These are phyloP conservation scores for Pentamera pediparva DNA, from an alignment of 53 echinoderm and acorn worm species.

Conservation along the genomic window DNA sequence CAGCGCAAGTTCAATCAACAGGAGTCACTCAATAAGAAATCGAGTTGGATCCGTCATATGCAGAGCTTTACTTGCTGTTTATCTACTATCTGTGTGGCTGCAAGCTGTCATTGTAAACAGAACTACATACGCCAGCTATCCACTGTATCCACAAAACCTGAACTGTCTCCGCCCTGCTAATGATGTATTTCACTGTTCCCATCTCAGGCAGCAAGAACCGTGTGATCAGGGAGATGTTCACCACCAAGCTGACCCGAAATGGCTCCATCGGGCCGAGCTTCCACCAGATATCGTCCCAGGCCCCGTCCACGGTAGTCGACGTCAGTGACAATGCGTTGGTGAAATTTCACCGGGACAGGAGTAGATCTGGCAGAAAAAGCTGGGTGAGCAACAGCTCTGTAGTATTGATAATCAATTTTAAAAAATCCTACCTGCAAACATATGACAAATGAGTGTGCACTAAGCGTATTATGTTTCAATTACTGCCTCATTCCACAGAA, in stretches of 20 bases:
- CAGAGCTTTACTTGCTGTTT: too few species aligned
- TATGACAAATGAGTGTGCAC: neutral
- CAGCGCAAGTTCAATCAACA: too few species aligned
- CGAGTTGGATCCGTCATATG: too few species aligned
- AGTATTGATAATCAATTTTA: neutral
- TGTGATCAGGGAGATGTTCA: slow-evolving; percentile 84
- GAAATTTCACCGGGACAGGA: slow-evolving; percentile 67
- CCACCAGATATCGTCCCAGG: slow-evolving; percentile 60
- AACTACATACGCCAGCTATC: too few species aligned
- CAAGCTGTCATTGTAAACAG: too few species aligned
- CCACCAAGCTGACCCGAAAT: slow-evolving; percentile 68
- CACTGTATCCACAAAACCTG: too few species aligned
- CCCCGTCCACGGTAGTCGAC: slow-evolving; percentile 2
- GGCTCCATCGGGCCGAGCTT: slow-evolving; percentile 95
- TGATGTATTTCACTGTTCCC: too few species aligned
- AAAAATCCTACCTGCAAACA: neutral
- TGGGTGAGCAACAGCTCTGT: slow-evolving; percentile 28
- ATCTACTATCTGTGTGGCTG: too few species aligned
- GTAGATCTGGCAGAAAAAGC: slow-evolving; percentile 66
- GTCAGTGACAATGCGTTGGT: neutral
- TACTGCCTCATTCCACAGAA: too few species aligned
- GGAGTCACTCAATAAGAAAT: too few species aligned
- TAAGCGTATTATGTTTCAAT: too few species aligned
- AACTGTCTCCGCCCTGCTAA: too few species aligned
- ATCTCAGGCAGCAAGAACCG: slow-evolving; percentile 77